phyloP scores from a whole-genome alignment of 2,888 invertebrate species.

The Agonopterix subpropinquella region DNA sequence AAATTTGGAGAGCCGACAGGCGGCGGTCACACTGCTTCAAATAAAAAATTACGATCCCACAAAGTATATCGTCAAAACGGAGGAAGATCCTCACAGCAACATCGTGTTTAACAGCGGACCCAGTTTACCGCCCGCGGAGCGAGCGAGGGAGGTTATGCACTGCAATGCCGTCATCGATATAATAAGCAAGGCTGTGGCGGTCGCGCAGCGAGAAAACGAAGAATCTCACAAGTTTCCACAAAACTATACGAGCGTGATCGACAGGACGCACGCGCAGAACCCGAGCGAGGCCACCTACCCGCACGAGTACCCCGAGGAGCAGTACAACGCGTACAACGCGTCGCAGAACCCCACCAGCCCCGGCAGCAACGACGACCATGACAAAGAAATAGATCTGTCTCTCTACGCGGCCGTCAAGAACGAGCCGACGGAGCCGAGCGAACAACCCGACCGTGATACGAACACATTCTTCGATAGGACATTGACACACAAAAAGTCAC shows the following conservation, averaged over 20 bases:
- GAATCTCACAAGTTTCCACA: slow-evolving; percentile 55
- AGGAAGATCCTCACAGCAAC: slow-evolving; percentile 58
- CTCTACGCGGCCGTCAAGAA: slow-evolving; percentile 57
- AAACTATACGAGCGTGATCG: slow-evolving; percentile 50
- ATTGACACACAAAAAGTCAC: slow-evolving; percentile 33
- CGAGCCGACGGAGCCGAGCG: slow-evolving; percentile 46
- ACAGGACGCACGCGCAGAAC: slow-evolving; percentile 39
- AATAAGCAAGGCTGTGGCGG: slow-evolving; percentile 69
- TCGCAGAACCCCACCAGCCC: slow-evolving; percentile 48
- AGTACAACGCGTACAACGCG: slow-evolving; percentile 46
- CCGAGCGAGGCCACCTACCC: slow-evolving; percentile 34
- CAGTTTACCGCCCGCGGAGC: slow-evolving; percentile 72
- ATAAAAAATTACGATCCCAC: slow-evolving; percentile 71
- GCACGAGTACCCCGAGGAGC: slow-evolving; percentile 55
- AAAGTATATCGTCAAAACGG: slow-evolving; percentile 61
- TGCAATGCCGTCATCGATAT: slow-evolving; percentile 72
- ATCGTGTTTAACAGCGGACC: slow-evolving; percentile 77
- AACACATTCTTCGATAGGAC: slow-evolving; percentile 39
- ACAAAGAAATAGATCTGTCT: slow-evolving; percentile 70
- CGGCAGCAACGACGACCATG: slow-evolving; percentile 53
- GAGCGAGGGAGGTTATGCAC: slow-evolving; percentile 70
- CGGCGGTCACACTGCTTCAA: slow-evolving; percentile 68
- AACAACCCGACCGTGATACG: slow-evolving; percentile 32
- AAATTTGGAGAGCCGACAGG: slow-evolving; percentile 68
- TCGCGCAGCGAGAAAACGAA: slow-evolving; percentile 68